Evolutionary conservation across 1,140 invertebrate species (phyloP).

Genomic region (Temnothorax longispinosus): DNA sequence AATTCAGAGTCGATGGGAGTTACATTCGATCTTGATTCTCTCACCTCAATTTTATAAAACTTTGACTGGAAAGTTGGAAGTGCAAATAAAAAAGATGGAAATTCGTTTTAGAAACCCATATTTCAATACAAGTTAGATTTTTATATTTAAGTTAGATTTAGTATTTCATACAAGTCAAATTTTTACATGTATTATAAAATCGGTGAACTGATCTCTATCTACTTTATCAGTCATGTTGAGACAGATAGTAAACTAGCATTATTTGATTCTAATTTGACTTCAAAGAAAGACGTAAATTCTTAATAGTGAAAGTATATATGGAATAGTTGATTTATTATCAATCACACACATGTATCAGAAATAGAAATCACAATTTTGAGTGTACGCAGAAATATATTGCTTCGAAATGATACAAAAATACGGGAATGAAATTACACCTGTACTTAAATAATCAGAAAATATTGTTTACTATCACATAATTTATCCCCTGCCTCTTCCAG

Average conservation of each 20-base stretch:
- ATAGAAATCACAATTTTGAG: neutral
- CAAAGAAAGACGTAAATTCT: neutral
- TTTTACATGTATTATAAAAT: neutral
- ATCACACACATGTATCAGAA: neutral
- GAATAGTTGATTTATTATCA: conserved; percentile 4
- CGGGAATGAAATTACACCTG: neutral
- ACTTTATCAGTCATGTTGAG: too few relatives aligned
- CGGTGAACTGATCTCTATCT: too few relatives aligned
- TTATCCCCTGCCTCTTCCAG: conserved; percentile 84
- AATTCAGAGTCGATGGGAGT: too few relatives aligned
- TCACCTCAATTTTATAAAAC: too few relatives aligned
- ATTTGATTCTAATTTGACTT: neutral
- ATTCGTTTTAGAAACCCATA: too few relatives aligned
- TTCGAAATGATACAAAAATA: conserved; percentile 34
- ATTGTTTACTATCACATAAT: neutral
- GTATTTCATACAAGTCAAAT: too few relatives aligned
- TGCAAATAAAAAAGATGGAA: too few relatives aligned
- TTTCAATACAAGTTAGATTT: neutral
- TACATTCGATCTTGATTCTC: too few relatives aligned
- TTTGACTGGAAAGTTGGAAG: too few relatives aligned
- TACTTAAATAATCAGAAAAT: neutral
- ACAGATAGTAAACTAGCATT: neutral
- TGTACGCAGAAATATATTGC: neutral
- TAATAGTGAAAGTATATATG: neutral
- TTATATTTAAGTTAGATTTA: neutral